Conservation (phyloP, 2,888 invertebrate genomes). For the Didymodactylos carnosus region DNA sequence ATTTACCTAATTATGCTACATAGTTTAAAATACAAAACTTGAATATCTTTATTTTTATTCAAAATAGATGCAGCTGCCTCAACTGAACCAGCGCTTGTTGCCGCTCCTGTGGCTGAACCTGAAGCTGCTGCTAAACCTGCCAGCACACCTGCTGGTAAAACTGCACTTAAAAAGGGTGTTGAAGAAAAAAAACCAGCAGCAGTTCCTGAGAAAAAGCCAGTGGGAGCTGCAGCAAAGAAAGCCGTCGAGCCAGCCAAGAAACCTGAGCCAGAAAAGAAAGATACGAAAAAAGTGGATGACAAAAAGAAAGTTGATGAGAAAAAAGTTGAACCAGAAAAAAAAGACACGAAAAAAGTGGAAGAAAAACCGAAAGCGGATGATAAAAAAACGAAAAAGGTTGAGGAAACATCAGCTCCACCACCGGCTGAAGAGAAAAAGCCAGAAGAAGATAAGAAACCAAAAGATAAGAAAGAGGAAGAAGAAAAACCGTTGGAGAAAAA, state of each 20-base stretch:
- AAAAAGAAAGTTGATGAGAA: constrained; percentile 2
- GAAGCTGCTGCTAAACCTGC: background rate
- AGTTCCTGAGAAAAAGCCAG: constrained; percentile 18
- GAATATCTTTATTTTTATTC: constrained; percentile 19
- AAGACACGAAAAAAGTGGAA: background rate
- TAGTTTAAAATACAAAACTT: background rate
- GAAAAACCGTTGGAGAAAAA: background rate
- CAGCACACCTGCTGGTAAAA: background rate
- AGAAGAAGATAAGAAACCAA: background rate
- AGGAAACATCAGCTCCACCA: constrained; percentile 66
- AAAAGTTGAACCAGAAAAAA: background rate
- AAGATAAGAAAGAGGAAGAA: background rate
- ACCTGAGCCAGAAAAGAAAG: constrained; percentile 48
- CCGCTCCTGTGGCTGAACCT: constrained; percentile 4
- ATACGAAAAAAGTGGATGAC: constrained; percentile 30
- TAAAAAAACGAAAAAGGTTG: constrained; percentile 36
- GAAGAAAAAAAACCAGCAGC: constrained; percentile 13
- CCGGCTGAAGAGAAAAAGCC: constrained; percentile 36
- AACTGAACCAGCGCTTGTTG: constrained; percentile 21
- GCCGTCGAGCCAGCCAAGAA: constrained; percentile 22
- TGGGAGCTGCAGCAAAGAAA: constrained; percentile 25
- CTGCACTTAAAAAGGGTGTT: too few species aligned
- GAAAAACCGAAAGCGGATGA: background rate
- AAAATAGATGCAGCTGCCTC: constrained; percentile 8
- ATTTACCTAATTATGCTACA: constrained; percentile 41